Conservation (phyloP, 2,113 vertebrate genomes). For the Gymnobelideus leadbeateri region DNA sequence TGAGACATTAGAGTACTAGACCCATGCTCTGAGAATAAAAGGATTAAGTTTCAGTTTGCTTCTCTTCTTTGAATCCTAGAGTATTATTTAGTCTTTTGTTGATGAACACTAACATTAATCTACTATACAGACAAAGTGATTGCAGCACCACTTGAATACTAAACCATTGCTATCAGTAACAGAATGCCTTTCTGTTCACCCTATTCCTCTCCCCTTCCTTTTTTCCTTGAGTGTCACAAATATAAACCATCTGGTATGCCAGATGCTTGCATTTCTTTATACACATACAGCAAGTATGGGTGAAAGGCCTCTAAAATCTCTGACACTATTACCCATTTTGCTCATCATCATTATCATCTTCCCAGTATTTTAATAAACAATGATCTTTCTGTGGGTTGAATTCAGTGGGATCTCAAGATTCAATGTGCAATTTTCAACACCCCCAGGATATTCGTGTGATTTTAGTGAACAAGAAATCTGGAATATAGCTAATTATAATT, state of each 20-base stretch:
- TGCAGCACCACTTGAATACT: constrained; percentile 74
- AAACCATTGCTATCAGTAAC: constrained; percentile 72
- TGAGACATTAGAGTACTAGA: neutral
- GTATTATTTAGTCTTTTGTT: constrained; percentile 61
- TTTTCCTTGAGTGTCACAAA: constrained; percentile 79
- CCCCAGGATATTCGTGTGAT: constrained; percentile 44
- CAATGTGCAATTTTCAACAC: constrained; percentile 22
- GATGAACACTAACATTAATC: constrained; percentile 69
- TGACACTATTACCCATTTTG: constrained; percentile 75
- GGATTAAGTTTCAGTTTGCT: constrained; percentile 69
- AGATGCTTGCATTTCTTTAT: constrained; percentile 79
- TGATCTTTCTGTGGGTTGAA: constrained; percentile 57
- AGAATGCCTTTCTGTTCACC: constrained; percentile 73
- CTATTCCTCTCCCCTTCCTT: constrained; percentile 49
- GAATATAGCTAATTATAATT: constrained; percentile 31
- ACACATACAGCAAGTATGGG: constrained; percentile 60
- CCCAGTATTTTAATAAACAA: constrained; percentile 75
- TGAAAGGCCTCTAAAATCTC: constrained; percentile 75
- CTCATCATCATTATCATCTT: constrained; percentile 75
- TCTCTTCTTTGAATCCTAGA: constrained; percentile 53
- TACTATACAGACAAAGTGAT: constrained; percentile 74
- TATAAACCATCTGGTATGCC: constrained; percentile 84
- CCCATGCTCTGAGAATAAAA: constrained; percentile 34
- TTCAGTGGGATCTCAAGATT: constrained; percentile 41
- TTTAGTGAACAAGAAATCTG: constrained; percentile 60